These are phyloP conservation scores for Leptinotarsa juncta DNA, from an alignment of 2,888 invertebrate species.

Conservation along the genomic window DNA sequence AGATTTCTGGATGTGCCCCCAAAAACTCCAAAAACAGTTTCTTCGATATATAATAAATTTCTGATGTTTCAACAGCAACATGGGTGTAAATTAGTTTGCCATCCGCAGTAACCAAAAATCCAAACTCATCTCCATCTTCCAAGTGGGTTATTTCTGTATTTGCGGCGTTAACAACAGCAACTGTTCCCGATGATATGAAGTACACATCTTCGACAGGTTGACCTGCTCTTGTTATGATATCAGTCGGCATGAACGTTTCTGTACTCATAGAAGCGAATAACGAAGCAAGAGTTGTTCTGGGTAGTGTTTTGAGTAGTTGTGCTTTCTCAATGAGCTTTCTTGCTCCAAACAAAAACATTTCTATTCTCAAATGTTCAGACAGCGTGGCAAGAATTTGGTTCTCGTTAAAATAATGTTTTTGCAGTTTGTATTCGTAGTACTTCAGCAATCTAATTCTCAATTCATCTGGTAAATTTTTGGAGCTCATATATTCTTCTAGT, in stretches of 20 bases:
- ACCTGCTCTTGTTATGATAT: slow-evolving; percentile 64
- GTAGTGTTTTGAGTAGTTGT: slow-evolving; percentile 64
- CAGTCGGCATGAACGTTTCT: slow-evolving; percentile 47
- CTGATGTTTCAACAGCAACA: slow-evolving; percentile 16
- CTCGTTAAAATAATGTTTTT: slow-evolving; percentile 69
- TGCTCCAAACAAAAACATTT: slow-evolving; percentile 66
- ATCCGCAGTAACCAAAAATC: slow-evolving; percentile 49
- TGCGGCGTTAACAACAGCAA: slow-evolving; percentile 63
- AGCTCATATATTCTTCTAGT: slow-evolving; percentile 67
- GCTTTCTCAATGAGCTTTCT: slow-evolving; percentile 66
- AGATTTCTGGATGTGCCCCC: not conserved
- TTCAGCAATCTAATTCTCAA: slow-evolving; percentile 65
- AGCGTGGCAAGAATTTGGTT: slow-evolving; percentile 56
- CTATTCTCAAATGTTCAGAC: slow-evolving; percentile 63
- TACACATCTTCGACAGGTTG: slow-evolving; percentile 65
- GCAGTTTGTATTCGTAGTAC: slow-evolving; percentile 69
- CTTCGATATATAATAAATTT: slow-evolving; percentile 6
- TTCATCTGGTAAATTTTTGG: slow-evolving; percentile 67
- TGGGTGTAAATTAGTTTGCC: not conserved
- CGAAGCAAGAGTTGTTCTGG: slow-evolving; percentile 59
- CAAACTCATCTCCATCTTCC: slow-evolving; percentile 69
- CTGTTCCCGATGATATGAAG: slow-evolving; percentile 68
- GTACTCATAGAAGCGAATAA: slow-evolving; percentile 32
- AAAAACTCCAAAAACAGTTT: slow-evolving; percentile 9
- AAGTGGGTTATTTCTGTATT: slow-evolving; percentile 69